phyloP scores from a whole-genome alignment of 37 sponge, comb jelly and placozoan genomes.

The Beroe forskalii region DNA sequence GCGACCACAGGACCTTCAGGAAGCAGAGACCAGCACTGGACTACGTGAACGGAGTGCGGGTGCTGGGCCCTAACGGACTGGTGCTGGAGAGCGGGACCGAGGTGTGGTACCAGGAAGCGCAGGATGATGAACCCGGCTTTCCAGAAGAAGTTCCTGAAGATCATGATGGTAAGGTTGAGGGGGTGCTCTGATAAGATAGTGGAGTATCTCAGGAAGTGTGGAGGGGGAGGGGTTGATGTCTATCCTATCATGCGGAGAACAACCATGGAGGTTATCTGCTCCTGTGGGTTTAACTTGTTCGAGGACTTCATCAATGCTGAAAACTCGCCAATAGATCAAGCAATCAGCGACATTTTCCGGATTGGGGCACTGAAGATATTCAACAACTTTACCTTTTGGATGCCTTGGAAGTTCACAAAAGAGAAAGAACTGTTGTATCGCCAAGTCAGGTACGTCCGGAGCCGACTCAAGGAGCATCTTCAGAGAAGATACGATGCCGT shows the following conservation, averaged over 20 bases:
- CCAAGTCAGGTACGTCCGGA: not conserved
- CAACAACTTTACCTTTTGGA: slow-evolving; percentile 2
- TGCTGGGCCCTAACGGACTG: slow-evolving; percentile 20
- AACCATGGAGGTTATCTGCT: slow-evolving; percentile 1
- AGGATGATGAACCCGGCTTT: slow-evolving; percentile 51
- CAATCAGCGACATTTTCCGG: not conserved
- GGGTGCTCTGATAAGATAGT: not conserved
- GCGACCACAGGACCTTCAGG: slow-evolving; percentile 1
- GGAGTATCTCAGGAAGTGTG: not conserved
- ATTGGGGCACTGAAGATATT: slow-evolving; percentile 42
- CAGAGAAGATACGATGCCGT: slow-evolving; percentile 9
- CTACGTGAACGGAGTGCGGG: slow-evolving; percentile 34
- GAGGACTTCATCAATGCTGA: slow-evolving; percentile 10
- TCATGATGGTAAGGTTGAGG: not conserved
- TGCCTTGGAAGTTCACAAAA: not conserved
- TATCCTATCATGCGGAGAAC: not conserved
- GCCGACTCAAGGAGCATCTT: not conserved
- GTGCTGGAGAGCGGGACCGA: slow-evolving; percentile 20
- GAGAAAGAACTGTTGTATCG: slow-evolving; percentile 15
- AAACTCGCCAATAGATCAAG: slow-evolving; percentile 13
- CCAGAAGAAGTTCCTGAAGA: slow-evolving; percentile 26
- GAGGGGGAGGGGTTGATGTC: not conserved
- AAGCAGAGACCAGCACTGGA: slow-evolving; percentile 19
- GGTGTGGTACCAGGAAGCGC: slow-evolving; percentile 46
- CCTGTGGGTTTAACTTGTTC: slow-evolving; percentile 5